Evolutionary conservation across 2,797 vertebrate genomes (phyloP), one percentile per base, ranked within the genome.

Genomic region (Choloepus didactylus): DNA sequence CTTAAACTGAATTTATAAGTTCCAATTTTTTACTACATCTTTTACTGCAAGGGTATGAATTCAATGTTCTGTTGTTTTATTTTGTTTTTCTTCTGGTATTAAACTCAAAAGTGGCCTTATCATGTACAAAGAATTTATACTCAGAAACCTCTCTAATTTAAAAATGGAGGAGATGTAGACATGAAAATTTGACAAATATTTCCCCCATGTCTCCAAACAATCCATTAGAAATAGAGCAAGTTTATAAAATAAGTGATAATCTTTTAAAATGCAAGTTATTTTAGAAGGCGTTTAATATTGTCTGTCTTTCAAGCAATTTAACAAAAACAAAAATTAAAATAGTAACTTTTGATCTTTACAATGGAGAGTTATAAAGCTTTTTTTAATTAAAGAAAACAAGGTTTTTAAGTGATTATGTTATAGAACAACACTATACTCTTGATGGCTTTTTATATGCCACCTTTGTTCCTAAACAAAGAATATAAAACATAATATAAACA

Each of bases 151-250:
- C 89, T 82, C 25, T 84, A 72, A 69, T 29, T 72, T 54, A 92
- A 29, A 92, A 41, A 6, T 56, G 44, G 9, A 87, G 23, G 49
- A 72, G 82, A 66, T 85, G 35, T 67, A 69, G n/a, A 80, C 12
- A 35, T 16, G 51, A 62, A 91, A n/a, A 81, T 89, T 66, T 72
- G 89, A 89, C 14, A 80, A 35, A 27, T 70, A 88, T 31, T 35
- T 79, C 18, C n/a, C 29, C 41, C 31, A 62, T 46, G 44, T 84
- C 75, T 95, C 46, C 29, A 93, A 94, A 82, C 9, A 27, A 87
- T 31, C 19, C 38, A 38, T 87, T 75, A 84, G 59, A 93, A 94
- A 72, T 23, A 96, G 25, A 94, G 75, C 41, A 81, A 87, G 46
- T 81, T 87, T 49, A 64, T 64, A 54, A 95, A 84, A 54, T 70